Evolutionary conservation across 2,113 vertebrate genomes (phyloP), one percentile per base, ranked within the genome.

Genomic region (Charadrius vociferus): DNA sequence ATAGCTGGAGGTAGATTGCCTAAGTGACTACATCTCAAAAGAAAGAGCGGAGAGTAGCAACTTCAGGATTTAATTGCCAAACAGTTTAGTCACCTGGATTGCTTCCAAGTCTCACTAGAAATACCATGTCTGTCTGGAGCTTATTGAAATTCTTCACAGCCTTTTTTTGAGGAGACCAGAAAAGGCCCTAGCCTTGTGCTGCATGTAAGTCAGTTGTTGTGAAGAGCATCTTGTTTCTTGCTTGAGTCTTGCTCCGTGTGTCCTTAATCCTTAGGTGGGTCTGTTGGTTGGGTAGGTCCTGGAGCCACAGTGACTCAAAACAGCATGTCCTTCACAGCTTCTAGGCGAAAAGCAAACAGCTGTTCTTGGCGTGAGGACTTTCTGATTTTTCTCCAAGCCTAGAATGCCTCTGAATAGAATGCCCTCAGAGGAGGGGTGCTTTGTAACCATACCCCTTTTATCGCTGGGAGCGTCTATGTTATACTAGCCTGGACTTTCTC

Each of bases 61-160:
- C 61, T 81, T 74, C 41, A 94, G 63, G 73, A 61, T 61, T 83
- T 88, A 91, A 85, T 78, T 94, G 80, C 72, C 90, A 84, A 85
- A 85, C 49, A 78, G 34, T 79, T 95, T 32, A 68, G 80, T 90
- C 52, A 63, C 71, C 29, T 81, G 78, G 67, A 34, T 85, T 71
- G 59, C 41, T 96, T 83, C 86, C 59, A 75, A 4, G 43, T 88
- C 81, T 43, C 88, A 56, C 55, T 85, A 77, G 81, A 82, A 91
- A 61, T 77, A 65, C 29, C 72, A 1, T 61, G 49, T 41, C 62
- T 91, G 8, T 74, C 61, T 29, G 19, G 67, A 88, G 41, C 52
- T 72, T 72, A 43, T 2, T 81, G 81, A 83, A 84, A 66, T 85
- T 81, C 61, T 75, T 91, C 36, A 45, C 53, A 41, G 0, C 20